Conservation (phyloP, 2,888 invertebrate genomes). For the Carterocephalus palaemon region DNA sequence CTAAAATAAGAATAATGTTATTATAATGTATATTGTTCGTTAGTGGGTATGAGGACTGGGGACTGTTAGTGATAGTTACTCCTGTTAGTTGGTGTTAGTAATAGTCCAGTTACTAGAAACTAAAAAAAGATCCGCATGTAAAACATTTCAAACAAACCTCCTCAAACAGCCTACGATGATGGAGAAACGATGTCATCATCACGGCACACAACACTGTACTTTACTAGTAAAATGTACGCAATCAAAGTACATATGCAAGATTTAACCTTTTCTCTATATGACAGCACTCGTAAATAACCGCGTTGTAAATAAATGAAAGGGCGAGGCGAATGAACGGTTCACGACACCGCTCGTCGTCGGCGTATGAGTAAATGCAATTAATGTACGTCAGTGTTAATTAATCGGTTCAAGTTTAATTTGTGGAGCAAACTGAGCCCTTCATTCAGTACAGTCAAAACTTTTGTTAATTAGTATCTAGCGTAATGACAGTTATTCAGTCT, state of each 20-base stretch:
- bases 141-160: constrained; percentile 40
- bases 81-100: too few species aligned
- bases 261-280: not conserved
- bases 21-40: too few species aligned
- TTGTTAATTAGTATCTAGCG: too few species aligned
- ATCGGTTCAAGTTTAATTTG: not conserved
- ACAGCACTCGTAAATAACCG: constrained; percentile 4
- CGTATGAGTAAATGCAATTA: not conserved
- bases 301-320: constrained; percentile 12
- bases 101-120: not conserved
- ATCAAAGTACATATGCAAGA: too few species aligned
- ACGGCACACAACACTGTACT: not conserved
- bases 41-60: too few species aligned
- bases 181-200: constrained; percentile 47
- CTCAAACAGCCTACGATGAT: constrained; percentile 52
- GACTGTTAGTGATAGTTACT: too few species aligned
- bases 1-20: too few species aligned
- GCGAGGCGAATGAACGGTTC: constrained; percentile 15
- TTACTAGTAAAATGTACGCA: too few species aligned
- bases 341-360: constrained; percentile 9
- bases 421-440: too few species aligned
- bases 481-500: too few species aligned
- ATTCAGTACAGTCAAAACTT: too few species aligned
- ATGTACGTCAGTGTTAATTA: constrained; percentile 8
- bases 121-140: not conserved